Base-by-base conservation (phyloP, 2,113 vertebrate species). In the Siphamia tubifer region DNA sequence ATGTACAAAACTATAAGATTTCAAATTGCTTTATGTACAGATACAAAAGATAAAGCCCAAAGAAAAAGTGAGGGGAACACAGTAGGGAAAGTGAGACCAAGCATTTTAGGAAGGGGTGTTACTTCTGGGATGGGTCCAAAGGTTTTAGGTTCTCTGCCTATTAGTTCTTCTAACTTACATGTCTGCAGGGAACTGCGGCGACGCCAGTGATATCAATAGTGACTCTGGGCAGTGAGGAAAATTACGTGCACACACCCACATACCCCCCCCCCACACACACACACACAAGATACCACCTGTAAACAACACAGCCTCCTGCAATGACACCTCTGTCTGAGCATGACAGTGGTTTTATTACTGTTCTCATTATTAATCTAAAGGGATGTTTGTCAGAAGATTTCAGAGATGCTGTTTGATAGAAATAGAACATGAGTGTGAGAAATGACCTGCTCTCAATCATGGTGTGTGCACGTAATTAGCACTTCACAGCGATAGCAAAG, bases 1-100 rank as follows among this genome's bases (percentile, higher is more conserved):
- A 93, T 93, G 90, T 93, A 93, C 91, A 93, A 93, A 93, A 93
- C 92, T 93, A 93, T 93, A 93, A 90, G 89, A 93, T 93, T 92
- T 93, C 76, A 84, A 92, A 93, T 92, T 88, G 90, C 85, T 86
- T 88, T 93, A 91, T 93, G 88, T 93, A 92, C 92, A 92, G 66
- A 88, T 93, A 93, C 71, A 91, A 92, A 93, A 93, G 68, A 89
- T 90, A 90, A 90, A 87, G 86, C 77, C 79, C 74, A 85, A 89
- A 78, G 62, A 70, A 87, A 88, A 83, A 58, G 42, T 81, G 71
- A 89, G 48, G 70, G 57, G 74, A 68, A 66, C 68, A 83, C 70
- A 69, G 52, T 49, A 51, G 55, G 62, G 32, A 28, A 36, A 42
- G 69, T 73, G 71, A 72, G 54, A 73, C 68, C 51, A 38, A 53